Percentiles rank a stretch among this genome's conserved stretches.
phyloP scores from a whole-genome alignment of 1,140 invertebrate genomes.

The Caligus rogercresseyi region DNA sequence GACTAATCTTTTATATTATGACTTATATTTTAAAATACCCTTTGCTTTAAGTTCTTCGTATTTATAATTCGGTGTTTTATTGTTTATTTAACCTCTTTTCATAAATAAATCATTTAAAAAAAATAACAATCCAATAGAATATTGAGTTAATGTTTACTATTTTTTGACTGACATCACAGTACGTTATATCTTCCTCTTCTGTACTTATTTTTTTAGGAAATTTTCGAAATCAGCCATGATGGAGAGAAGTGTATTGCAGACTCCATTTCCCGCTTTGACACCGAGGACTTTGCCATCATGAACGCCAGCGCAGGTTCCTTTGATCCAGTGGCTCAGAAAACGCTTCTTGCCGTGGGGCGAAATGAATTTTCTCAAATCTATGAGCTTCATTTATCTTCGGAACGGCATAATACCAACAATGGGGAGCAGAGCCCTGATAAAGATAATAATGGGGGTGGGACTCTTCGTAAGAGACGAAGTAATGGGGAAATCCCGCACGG shows the following conservation, averaged over 20 bases:
- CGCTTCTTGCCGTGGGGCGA: conserved; percentile 66
- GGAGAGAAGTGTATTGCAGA: conserved; percentile 57
- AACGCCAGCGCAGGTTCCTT: conserved; percentile 46
- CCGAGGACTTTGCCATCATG: conserved; percentile 74
- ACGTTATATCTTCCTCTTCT: too few relatives aligned
- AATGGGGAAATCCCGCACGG: background rate
- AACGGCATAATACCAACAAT: background rate
- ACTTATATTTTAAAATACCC: too few relatives aligned
- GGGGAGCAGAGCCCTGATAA: background rate
- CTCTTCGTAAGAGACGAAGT: background rate
- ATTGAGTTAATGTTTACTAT: too few relatives aligned
- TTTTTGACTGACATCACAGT: too few relatives aligned
- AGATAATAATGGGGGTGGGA: background rate
- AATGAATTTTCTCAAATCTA: conserved; percentile 80
- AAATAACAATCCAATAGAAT: too few relatives aligned
- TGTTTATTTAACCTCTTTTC: too few relatives aligned
- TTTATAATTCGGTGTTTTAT: too few relatives aligned
- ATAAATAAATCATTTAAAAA: too few relatives aligned
- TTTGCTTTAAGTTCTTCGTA: too few relatives aligned
- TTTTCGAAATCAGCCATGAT: conserved; percentile 70
- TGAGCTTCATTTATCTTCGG: conserved; percentile 40
- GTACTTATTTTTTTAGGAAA: conserved; percentile 35
- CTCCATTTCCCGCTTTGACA: conserved; percentile 69
- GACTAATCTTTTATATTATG: too few relatives aligned
- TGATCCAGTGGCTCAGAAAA: conserved; percentile 35